Base-by-base conservation (phyloP, 2,113 vertebrate genomes). In the Dinomys branickii region DNA sequence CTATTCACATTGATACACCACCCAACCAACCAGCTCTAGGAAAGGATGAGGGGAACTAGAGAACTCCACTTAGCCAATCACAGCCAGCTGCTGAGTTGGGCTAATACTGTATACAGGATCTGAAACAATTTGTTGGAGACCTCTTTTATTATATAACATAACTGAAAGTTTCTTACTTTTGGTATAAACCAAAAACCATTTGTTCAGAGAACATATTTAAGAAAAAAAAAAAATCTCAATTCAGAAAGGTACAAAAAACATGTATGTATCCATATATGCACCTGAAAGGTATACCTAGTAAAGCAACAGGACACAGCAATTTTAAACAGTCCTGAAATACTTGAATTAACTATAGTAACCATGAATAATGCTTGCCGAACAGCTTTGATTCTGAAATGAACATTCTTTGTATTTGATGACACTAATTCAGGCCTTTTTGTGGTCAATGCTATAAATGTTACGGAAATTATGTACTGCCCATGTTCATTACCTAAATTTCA, bases 401-500 rank as follows among this genome's bases (percentile, higher is more conserved):
- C 78, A 69, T 84, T 94, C 96, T 97, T 97, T 98, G 88, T 95
- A 97, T 90, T 33, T 94, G 87, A 87, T 95, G 94, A 95, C 90
- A 94, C 85, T 93, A 97, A 97, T 92, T 97, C 88, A 80, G 96
- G 33, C 94, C 63, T 97, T 95, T 97, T 95, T 98, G 93, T 94
- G 88, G 59, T 12, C 3, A 80, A 94, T 80, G 93, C 91, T 96
- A 97, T 96, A 98, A 97, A 97, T 97, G 83, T 95, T 97, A 95
- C 38, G 82, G 71, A 97, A 97, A 97, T 97, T 97, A 94, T 95
- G 97, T 90, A 96, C 96, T 97, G 88, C 44, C 90, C 94, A 97
- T 97, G 88, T 98, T 98, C 95, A 97, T 96, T 97, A 97, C 94
- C 95, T 88, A 93, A 97, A 97, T 97, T 97, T 97, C 96, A 97